phyloP scores from a whole-genome alignment of 2,888 invertebrate genomes.

The Cotesia congregata region DNA sequence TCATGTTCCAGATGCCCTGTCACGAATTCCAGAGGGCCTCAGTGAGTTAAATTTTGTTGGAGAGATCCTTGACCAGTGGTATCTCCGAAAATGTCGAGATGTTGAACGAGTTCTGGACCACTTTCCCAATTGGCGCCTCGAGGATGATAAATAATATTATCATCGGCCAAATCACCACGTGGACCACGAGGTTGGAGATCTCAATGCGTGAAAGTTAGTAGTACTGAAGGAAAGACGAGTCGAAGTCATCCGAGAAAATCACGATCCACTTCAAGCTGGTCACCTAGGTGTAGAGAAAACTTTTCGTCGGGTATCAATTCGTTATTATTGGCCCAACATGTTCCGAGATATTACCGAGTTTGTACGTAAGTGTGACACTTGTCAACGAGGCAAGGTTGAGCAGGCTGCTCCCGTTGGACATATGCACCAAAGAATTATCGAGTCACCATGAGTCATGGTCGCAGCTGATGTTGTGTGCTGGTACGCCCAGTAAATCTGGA shows the following conservation, averaged over 20 bases:
- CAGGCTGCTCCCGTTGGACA: constrained; percentile 36
- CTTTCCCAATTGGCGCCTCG: constrained; percentile 36
- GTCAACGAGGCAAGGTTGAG: background rate
- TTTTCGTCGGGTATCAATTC: background rate
- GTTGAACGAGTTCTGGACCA: background rate
- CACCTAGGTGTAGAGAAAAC: constrained; percentile 53
- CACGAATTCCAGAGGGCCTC: constrained; percentile 37
- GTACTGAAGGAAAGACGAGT: constrained; percentile 30
- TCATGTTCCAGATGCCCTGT: constrained; percentile 35
- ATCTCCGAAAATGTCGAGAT: background rate
- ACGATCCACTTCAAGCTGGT: constrained; percentile 43
- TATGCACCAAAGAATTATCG: constrained; percentile 39
- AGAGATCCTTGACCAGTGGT: background rate
- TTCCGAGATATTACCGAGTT: background rate
- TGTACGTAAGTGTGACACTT: background rate
- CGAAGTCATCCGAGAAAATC: no score
- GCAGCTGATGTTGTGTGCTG: constrained; percentile 46
- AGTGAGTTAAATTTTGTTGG: background rate
- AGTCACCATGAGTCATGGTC: constrained; percentile 43
- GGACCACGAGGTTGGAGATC: constrained; percentile 10
- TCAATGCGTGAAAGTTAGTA: constrained; percentile 46
- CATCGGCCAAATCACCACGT: constrained; percentile 17
- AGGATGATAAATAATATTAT: constrained; percentile 23
- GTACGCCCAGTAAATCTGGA: constrained; percentile 37
- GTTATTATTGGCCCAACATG: background rate